Base-by-base conservation (phyloP, 2,888 invertebrate genomes). In the Petrophora chlorosata region DNA sequence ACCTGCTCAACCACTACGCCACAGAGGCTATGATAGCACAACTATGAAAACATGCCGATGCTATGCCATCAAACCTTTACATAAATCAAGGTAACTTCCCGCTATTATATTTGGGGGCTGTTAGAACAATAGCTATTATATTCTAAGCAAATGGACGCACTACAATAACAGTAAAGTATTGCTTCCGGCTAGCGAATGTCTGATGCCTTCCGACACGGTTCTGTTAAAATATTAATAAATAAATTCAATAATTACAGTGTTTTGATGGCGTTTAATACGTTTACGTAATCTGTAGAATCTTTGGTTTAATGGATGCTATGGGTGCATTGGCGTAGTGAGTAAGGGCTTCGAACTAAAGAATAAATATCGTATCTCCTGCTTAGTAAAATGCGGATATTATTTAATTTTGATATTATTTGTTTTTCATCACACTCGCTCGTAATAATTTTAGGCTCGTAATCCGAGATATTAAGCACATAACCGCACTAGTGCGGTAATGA, bases 111-210 rank as follows among this genome's bases (percentile, higher is more conserved):
- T 84, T 67, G 53, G 79, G 77, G 70, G 73, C 71, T 71, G 64
- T 64, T 75, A 77, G 79, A 85, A 88, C 88, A 89, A 89, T 88
- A 70, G 85, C 88, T 74, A 88, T 88, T 87, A 88, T 87, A 76
- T 80, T 82, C 79, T 75, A 76, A 82, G 76, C 79, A 83, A 82
- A 87, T 84, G 82, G 79, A 79, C 73, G 76, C 79, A 79, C 68
- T 81, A 69, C 67, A 63, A 74, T 78, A 77, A 76, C 67, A 59
- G 73, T 81, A 80, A 84, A 79, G 73, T 71, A 83, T 85, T 67
- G 79, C 84, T 85, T 88, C 85, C 87, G 84, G 79, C 74, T 68
- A 70, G 72, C 71, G 73, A 73, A 41, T 45, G 49, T 77, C 80
- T 75, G 68, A 76, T 79, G 76, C 72, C 65, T 70, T 70, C 69